These are phyloP conservation scores for Pelochelys cantorii DNA, from an alignment of 2,797 vertebrate species.

Conservation along the genomic window DNA sequence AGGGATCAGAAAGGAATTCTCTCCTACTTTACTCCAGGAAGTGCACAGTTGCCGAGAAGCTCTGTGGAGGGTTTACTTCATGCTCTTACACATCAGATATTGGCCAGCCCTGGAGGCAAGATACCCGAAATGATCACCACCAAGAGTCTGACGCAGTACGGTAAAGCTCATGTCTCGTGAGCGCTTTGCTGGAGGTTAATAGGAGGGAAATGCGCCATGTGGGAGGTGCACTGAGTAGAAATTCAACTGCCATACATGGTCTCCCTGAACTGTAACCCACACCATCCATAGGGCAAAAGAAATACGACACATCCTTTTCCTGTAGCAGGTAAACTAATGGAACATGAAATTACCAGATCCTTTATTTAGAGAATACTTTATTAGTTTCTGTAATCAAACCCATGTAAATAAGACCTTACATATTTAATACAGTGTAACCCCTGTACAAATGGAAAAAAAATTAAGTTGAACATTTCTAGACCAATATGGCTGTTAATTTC, in stretches of 20 bases:
- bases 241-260: background rate
- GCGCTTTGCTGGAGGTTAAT: rapidly evolving
- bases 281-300: rapidly evolving
- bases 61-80: background rate
- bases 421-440: slow-evolving; percentile 99
- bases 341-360: slow-evolving; percentile 55
- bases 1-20: background rate
- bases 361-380: slow-evolving; percentile 99
- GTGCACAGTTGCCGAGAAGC: background rate
- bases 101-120: background rate
- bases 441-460: slow-evolving; percentile 98
- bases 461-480: slow-evolving; percentile 88
- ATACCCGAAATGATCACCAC: rapidly evolving
- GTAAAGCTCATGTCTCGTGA: rapidly evolving
- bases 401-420: slow-evolving; percentile 99
- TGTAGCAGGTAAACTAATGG: slow-evolving; percentile 28
- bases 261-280: background rate
- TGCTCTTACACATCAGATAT: background rate
- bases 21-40: background rate
- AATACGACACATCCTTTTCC: rapidly evolving
- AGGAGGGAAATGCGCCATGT: background rate
- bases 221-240: background rate
- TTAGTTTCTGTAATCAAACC: slow-evolving; percentile 99
- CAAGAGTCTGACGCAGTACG: no score
- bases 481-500: slow-evolving; percentile 88